Percentiles rank a stretch among this genome's conserved stretches.
phyloP scores from a whole-genome alignment of 35 echinoderm and acorn worm species.

The Strongylocentrotus purpuratus region DNA sequence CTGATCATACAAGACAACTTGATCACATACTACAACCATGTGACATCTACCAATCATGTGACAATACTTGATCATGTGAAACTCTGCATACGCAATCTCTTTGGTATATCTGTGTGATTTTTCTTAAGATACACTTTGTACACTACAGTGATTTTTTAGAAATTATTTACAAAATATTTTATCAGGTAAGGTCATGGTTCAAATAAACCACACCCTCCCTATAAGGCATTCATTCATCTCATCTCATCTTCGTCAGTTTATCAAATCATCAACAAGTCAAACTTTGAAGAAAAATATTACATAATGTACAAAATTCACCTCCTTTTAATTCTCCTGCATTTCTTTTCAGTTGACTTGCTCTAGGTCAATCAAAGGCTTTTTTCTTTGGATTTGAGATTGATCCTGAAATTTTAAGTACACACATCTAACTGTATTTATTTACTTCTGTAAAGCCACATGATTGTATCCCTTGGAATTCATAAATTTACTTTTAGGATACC shows the following conservation, averaged over 20 bases:
- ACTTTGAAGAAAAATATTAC: constrained; percentile 14
- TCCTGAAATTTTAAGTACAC: not conserved
- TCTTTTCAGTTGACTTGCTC: not conserved
- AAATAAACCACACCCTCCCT: not conserved
- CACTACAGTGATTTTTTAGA: not conserved
- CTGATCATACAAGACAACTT: not conserved
- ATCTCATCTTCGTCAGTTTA: not conserved
- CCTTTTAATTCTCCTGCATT: not conserved
- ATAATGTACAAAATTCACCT: not conserved
- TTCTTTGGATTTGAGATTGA: not conserved
- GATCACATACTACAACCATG: constrained; percentile 6
- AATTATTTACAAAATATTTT: constrained; percentile 26
- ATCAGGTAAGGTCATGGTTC: not conserved
- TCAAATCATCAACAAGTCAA: not conserved
- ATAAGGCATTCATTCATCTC: constrained; percentile 17
- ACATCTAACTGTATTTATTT: not conserved
- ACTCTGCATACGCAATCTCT: constrained; percentile 50
- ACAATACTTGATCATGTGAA: constrained; percentile 38
- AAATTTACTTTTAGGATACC: not conserved
- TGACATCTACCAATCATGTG: not conserved
- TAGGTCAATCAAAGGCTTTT: not conserved
- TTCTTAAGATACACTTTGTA: constrained; percentile 44
- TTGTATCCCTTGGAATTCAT: not conserved
- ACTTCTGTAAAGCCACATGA: not conserved
- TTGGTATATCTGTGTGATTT: constrained; percentile 44